Base-by-base conservation (phyloP, 2,888 invertebrate genomes). In the Oscheius sp. region DNA sequence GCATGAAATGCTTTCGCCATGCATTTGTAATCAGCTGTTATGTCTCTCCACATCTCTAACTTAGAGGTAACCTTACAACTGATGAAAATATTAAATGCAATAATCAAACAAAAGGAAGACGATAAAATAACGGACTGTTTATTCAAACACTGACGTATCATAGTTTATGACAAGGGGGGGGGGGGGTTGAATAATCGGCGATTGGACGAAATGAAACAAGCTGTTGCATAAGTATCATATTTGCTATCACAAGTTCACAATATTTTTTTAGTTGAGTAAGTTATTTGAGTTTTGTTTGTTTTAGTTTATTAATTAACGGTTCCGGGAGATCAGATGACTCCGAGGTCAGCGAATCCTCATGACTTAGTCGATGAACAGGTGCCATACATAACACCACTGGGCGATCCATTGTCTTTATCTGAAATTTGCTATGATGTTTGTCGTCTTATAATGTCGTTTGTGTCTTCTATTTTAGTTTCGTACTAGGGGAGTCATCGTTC, bases 401-500 rank as follows among this genome's bases (percentile, higher is more conserved):
- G 26, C 75, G 73, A 49, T 75, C 75, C 56, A 68, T 71, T 2
- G 72, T 75, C 57, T 73, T 73, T n/a, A 75, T 75, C 75, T 75
- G 64, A 38, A 73, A 62, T 33, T 24, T n/a, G 24, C 33, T 54
- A 6, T 47, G 12, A n/a, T n/a, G n/a, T n/a, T n/a, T n/a, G n/a
- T 6, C 26, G 6, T 9, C 51, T 17, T 33, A 54, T 33, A 33
- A 17, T 54, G 32, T 20, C 28, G 6, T 54, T 33, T 33, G 33
- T n/a, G n/a, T n/a, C 5, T 54, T 28, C 54, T 54, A 54, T 54
- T 54, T 54, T 54, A 33, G 20, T 17, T 17, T 5, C 54, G 54
- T 54, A 54, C 54, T 14, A 33, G 9, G 17, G 32, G 54, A 32
- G 33, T 17, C 54, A 54, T 54, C 54, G 33, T 32, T 54, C 54